Conservation (phyloP, 2,888 invertebrate genomes). For the Brachylomia viminalis region DNA sequence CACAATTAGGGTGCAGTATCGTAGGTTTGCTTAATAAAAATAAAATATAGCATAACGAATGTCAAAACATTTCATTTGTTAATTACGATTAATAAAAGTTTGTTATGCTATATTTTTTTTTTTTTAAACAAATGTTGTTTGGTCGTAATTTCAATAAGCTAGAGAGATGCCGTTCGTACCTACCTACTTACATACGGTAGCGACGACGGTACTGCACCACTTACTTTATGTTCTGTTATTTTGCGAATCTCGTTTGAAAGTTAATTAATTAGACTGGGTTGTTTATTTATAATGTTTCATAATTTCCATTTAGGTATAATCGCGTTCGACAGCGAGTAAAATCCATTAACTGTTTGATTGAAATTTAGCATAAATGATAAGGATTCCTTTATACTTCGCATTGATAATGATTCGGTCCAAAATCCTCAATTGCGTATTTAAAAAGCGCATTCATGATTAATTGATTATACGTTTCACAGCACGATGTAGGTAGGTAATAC, state of each 20-base stretch:
- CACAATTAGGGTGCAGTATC: too few species aligned
- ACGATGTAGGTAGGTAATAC: too few species aligned
- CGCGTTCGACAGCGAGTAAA: too few species aligned
- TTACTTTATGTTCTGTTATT: conserved; percentile 22
- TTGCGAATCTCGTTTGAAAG: conserved; percentile 2
- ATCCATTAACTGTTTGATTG: too few species aligned
- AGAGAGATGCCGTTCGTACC: neutral
- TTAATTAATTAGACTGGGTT: conserved; percentile 13
- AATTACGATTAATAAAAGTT: too few species aligned
- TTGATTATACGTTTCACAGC: neutral
- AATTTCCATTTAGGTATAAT: conserved; percentile 5
- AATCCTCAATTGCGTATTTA: neutral
- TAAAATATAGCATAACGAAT: neutral
- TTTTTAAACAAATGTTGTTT: conserved; percentile 19
- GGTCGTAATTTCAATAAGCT: conserved; percentile 28
- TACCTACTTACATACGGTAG: neutral
- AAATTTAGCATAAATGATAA: too few species aligned
- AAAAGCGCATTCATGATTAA: too few species aligned
- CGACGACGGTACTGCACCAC: neutral
- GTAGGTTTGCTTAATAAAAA: conserved; percentile 2
- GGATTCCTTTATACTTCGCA: too few species aligned
- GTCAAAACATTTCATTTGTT: neutral
- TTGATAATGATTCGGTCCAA: neutral
- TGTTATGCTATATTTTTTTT: neutral
- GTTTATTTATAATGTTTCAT: conserved; percentile 5